Percentiles rank a stretch among this genome's conserved stretches.
phyloP scores from a whole-genome alignment of 2,113 vertebrate species.

The Rhodinocichla rosea region DNA sequence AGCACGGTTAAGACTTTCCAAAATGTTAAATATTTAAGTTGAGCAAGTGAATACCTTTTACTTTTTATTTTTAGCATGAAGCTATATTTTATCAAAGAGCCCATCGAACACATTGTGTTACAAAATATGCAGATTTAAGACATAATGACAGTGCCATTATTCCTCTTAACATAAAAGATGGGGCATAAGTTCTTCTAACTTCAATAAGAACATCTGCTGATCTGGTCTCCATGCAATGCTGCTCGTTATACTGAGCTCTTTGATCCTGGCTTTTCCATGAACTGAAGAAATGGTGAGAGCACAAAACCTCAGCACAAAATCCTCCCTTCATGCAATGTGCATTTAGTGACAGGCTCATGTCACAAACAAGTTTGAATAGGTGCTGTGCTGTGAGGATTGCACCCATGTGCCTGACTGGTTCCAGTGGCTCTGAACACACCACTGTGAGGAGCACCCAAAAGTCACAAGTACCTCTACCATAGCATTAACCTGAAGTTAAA shows the following conservation, averaged over 20 bases:
- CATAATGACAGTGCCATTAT: neutral
- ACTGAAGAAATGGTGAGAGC: neutral
- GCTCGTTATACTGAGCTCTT: neutral
- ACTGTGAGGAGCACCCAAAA: neutral
- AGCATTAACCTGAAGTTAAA: neutral
- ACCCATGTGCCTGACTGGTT: neutral
- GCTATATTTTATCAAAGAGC: neutral
- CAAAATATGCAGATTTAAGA: neutral
- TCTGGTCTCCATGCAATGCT: neutral
- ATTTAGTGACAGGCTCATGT: neutral
- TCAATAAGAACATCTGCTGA: neutral
- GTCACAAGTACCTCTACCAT: neutral
- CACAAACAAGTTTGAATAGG: too few species aligned
- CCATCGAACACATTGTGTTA: neutral
- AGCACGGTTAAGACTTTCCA: neutral
- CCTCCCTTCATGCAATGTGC: neutral
- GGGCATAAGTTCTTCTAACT: neutral
- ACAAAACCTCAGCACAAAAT: neutral
- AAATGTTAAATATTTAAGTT: neutral
- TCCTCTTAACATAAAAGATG: neutral
- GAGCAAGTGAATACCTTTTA: neutral
- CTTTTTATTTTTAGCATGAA: neutral
- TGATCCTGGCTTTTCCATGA: neutral
- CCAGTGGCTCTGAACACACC: neutral
- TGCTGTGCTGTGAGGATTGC: accelerated